phyloP scores from a whole-genome alignment of 2,113 vertebrate genomes.

The Crotophaga sulcirostris region DNA sequence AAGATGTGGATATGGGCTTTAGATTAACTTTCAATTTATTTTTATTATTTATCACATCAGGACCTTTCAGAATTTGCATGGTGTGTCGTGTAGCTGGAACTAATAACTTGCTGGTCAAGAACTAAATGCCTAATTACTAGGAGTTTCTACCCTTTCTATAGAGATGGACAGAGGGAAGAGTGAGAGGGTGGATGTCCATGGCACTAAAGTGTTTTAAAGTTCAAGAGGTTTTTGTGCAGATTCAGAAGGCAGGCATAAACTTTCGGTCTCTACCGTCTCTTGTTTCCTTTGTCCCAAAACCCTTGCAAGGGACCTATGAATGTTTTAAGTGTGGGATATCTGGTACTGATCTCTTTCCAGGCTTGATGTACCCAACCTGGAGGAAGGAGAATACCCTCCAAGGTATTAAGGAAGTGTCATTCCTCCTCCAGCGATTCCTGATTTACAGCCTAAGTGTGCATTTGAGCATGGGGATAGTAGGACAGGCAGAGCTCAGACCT shows the following conservation, averaged over 20 bases:
- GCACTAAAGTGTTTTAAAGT: background rate
- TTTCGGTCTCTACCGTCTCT: accelerated
- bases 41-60: background rate
- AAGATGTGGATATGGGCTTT: background rate
- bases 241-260: background rate
- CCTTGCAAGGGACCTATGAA: background rate
- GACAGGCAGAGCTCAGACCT: background rate
- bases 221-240: background rate
- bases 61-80: background rate
- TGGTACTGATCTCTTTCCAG: background rate
- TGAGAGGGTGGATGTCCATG: background rate
- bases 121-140: background rate
- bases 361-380: background rate
- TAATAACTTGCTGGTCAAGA: background rate
- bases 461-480: accelerated
- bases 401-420: background rate
- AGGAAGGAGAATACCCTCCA: background rate
- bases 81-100: background rate
- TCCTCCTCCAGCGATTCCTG: background rate
- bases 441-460: background rate
- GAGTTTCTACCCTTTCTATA: background rate
- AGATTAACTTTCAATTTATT: background rate
- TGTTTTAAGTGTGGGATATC: background rate
- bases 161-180: background rate
- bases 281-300: background rate